Conservation (phyloP, 2,888 invertebrate genomes). For the Conchocele bisecta region DNA sequence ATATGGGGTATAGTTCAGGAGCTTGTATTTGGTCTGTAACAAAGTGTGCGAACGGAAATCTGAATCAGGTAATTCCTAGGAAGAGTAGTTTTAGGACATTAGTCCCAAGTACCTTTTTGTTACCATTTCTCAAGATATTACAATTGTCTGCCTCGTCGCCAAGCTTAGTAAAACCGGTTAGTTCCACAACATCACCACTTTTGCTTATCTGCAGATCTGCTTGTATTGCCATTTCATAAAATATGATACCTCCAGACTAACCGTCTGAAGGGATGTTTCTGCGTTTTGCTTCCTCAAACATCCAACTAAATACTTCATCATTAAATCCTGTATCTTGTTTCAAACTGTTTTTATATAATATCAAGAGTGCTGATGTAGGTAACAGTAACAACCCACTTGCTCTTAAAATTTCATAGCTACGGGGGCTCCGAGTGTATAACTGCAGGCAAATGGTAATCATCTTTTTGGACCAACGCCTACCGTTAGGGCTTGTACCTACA, state of each 20-base stretch:
- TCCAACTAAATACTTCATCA: no score
- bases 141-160: constrained; percentile 16
- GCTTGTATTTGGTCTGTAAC: constrained; percentile 14
- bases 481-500: constrained; percentile 12
- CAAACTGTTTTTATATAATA: no score
- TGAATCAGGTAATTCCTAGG: constrained; percentile 21
- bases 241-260: constrained; percentile 21
- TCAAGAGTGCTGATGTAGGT: constrained; percentile 20
- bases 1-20: constrained; percentile 15
- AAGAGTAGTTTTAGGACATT: constrained; percentile 21
- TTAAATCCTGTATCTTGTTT: no score
- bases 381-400: constrained; percentile 12
- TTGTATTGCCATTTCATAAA: constrained; percentile 44
- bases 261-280: constrained; percentile 14
- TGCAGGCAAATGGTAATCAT: constrained; percentile 35
- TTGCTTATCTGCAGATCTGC: constrained; percentile 31
- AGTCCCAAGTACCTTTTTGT: no score
- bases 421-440: constrained; percentile 36
- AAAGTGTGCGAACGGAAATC: constrained; percentile 30
- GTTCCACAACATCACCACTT: constrained; percentile 34
- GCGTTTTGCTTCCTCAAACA: constrained; percentile 10
- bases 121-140: constrained; percentile 15
- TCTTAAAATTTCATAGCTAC: constrained; percentile 22
- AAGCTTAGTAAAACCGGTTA: constrained; percentile 19
- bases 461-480: constrained; percentile 25